Evolutionary conservation across 1,140 invertebrate genomes (phyloP), one percentile per base, ranked within the genome.

Genomic region (Drosophila bocqueti): DNA sequence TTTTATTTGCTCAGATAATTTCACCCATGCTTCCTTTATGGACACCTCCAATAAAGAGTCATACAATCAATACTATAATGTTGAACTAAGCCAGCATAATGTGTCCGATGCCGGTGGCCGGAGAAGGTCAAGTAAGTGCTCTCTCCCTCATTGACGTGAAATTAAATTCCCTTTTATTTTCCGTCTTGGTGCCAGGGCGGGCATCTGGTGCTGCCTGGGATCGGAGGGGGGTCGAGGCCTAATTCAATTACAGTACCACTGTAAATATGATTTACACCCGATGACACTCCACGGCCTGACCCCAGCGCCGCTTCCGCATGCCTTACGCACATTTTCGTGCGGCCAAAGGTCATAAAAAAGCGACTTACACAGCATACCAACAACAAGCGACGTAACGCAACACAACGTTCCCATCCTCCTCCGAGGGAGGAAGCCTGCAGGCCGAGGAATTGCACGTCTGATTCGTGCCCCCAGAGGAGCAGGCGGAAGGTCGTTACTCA

Each of bases 191-290:
- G 34, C 26, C 63, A 34, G 36, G 40, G 34, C 38, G 18, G 50
- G 57, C 38, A 43, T 34, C 36, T 24, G 31, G 46, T 45, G 31
- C 16, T 49, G 15, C 5, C 4, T 11, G 26, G 21, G 11, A 52
- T 63, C 42, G 67, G 6, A 0, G 52, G 67, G 6, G 67, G 77
- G 82, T 26, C 36, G 21, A n/a, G 50, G 31, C 58, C 68, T 85
- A 85, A 85, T 85, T 85, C 68, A 85, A 85, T 85, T 85, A 85
- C 80, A 78, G 82, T 79, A 81, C 78, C 82, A 85, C 82, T 85
- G 82, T 81, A 85, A 85, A 85, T 85, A 85, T 85, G 82, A 84
- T 85, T 84, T 84, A 85, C 78, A 77, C 73, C 67, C 73, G 46
- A 62, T 77, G 77, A 73, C 77, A 65, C 64, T 74, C 66, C 40